These are phyloP conservation scores for Brachypodius melanocephalos DNA, from an alignment of 2,113 vertebrate species.

Conservation along the genomic window DNA sequence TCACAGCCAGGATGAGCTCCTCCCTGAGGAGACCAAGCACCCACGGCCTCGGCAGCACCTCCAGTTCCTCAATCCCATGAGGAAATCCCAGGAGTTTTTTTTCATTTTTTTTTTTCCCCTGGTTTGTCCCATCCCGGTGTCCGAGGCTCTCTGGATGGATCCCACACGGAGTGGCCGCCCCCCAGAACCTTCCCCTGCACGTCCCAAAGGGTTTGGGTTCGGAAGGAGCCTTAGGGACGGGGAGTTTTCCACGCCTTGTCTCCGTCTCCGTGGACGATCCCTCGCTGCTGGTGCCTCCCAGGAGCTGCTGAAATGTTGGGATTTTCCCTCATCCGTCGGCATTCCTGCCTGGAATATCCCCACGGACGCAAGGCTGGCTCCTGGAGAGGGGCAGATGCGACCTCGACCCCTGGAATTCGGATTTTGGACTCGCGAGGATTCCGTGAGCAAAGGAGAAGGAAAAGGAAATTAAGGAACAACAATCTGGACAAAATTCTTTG, in stretches of 20 bases:
- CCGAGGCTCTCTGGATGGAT: not conserved
- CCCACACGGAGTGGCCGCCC: fast-evolving
- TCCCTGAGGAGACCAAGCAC: not conserved
- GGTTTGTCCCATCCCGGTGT: not conserved
- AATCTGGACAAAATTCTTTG: fast-evolving
- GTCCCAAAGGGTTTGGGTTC: not conserved
- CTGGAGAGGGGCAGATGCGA: not conserved
- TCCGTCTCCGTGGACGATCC: not conserved
- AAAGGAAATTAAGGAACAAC: not conserved
- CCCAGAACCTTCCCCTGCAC: not conserved
- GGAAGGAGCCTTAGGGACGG: not conserved
- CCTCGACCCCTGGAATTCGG: fast-evolving
- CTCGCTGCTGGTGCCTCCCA: not conserved
- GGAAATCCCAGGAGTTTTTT: not conserved
- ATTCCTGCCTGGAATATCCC: not conserved
- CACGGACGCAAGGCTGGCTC: fast-evolving
- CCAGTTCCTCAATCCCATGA: too few relatives aligned
- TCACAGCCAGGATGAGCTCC: not conserved
- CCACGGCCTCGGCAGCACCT: not conserved
- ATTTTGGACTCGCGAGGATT: not conserved
- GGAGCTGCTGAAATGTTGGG: not conserved
- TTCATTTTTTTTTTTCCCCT: not conserved
- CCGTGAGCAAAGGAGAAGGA: not conserved
- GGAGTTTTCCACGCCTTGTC: not conserved
- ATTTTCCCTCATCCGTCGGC: not conserved